Conservation (phyloP, 2,797 vertebrate species). For the Crax fasciolata region DNA sequence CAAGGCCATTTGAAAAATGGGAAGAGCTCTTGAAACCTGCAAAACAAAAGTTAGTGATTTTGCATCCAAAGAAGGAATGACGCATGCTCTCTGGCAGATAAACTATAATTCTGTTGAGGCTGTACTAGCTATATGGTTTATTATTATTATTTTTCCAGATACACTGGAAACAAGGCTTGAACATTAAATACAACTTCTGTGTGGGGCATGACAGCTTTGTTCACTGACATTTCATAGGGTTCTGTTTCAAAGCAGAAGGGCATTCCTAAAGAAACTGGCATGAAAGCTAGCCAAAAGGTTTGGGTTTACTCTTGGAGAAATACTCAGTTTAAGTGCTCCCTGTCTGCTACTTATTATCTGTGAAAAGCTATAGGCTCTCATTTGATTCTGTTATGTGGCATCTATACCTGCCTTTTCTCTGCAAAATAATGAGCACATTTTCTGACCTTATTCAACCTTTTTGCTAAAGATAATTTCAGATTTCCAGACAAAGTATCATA, state of each 20-base stretch:
- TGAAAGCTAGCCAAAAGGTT: not conserved
- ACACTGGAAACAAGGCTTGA: not conserved
- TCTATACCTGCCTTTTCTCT: not conserved
- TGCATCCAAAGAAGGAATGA: not conserved
- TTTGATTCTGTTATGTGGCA: not conserved
- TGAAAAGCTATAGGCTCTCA: not conserved
- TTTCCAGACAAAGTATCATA: constrained; percentile 1
- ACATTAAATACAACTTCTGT: not conserved
- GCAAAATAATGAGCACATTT: not conserved
- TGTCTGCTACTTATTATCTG: not conserved
- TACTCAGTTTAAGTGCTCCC: not conserved
- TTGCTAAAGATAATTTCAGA: not conserved
- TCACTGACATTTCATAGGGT: not conserved
- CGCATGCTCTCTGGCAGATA: not conserved
- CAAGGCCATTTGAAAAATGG: not conserved
- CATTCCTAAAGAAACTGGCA: not conserved
- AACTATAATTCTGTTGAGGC: not conserved
- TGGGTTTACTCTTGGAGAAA: not conserved
- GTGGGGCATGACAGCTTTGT: not conserved
- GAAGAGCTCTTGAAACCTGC: not conserved
- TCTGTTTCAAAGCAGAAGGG: not conserved
- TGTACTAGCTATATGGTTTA: not conserved
- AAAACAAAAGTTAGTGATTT: not conserved
- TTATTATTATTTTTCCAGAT: not conserved
- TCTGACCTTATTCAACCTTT: not conserved